Percentiles rank a stretch among this genome's conserved stretches.
phyloP scores from a whole-genome alignment of 2,888 invertebrate species.

The Microctonus aethiopoides region DNA sequence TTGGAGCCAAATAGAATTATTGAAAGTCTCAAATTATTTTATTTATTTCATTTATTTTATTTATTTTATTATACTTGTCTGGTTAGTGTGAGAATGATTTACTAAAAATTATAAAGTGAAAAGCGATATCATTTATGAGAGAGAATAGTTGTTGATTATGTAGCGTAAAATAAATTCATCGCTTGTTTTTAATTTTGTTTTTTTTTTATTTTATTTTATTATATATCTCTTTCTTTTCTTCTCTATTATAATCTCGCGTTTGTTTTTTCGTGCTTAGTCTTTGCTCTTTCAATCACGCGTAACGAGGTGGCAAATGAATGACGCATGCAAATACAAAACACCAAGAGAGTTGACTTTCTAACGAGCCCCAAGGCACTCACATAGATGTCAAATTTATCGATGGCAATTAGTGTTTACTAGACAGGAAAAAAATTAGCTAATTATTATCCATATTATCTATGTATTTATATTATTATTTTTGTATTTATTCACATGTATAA shows the following conservation, averaged over 20 bases:
- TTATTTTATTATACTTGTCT: too few species aligned
- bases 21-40: too few species aligned
- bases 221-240: not conserved
- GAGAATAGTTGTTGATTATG: not conserved
- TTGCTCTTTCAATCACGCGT: slow-evolving; percentile 23
- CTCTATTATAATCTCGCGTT: not conserved
- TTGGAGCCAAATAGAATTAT: not conserved
- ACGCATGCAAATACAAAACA: slow-evolving; percentile 33
- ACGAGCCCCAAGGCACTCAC: slow-evolving; percentile 26
- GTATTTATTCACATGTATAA: not conserved
- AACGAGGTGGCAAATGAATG: slow-evolving; percentile 37
- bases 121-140: not conserved
- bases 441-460: slow-evolving; percentile 40
- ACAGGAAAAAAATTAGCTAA: slow-evolving; percentile 43
- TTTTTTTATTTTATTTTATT: not conserved
- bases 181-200: not conserved
- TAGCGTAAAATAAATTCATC: not conserved
- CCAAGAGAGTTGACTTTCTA: slow-evolving; percentile 43
- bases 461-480: slow-evolving; percentile 2
- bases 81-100: not conserved
- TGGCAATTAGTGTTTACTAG: slow-evolving; percentile 41
- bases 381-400: slow-evolving; percentile 47
- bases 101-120: not conserved
- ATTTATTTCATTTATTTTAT: too few species aligned
- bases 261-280: not conserved